Evolutionary conservation across 2,797 vertebrate species (phyloP).

Genomic region (Remorina albescens): DNA sequence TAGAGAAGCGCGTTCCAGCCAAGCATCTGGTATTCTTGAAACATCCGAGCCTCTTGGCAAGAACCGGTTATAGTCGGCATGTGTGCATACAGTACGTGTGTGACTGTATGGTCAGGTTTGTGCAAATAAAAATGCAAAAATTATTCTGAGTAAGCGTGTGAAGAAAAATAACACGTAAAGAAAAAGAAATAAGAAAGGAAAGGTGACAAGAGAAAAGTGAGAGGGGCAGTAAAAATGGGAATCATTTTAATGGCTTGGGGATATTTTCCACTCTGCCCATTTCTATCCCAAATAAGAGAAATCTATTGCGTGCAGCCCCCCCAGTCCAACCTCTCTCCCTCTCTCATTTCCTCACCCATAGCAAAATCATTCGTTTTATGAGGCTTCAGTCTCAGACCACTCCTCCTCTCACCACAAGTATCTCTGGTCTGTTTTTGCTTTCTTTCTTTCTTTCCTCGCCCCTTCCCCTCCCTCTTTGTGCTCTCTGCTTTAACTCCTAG

Average conservation of each 20-base stretch:
- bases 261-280: constrained; percentile 42
- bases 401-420: constrained; percentile 82
- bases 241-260: constrained; percentile 31
- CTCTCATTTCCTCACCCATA: constrained; percentile 67
- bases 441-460: constrained; percentile 43
- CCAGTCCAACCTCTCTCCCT: neutral
- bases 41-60: constrained; percentile 44
- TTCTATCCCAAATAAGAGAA: constrained; percentile 23
- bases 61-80: constrained; percentile 16
- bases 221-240: constrained; percentile 28
- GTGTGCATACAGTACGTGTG: constrained; percentile 1
- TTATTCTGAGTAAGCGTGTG: constrained; percentile 3
- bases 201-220: constrained; percentile 20
- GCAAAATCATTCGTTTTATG: constrained; percentile 79
- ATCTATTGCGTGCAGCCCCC: constrained; percentile 14
- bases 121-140: neutral
- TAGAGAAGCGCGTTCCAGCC: constrained; percentile 48
- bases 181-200: constrained; percentile 5
- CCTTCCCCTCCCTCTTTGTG: neutral
- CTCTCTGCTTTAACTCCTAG: constrained; percentile 53
- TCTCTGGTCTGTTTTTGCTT: constrained; percentile 81
- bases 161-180: neutral
- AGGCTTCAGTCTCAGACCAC: constrained; percentile 77
- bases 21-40: constrained; percentile 79
- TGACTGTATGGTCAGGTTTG: neutral